phyloP scores from a whole-genome alignment of 2,888 invertebrate species.

The Cantharis flavilabris region DNA sequence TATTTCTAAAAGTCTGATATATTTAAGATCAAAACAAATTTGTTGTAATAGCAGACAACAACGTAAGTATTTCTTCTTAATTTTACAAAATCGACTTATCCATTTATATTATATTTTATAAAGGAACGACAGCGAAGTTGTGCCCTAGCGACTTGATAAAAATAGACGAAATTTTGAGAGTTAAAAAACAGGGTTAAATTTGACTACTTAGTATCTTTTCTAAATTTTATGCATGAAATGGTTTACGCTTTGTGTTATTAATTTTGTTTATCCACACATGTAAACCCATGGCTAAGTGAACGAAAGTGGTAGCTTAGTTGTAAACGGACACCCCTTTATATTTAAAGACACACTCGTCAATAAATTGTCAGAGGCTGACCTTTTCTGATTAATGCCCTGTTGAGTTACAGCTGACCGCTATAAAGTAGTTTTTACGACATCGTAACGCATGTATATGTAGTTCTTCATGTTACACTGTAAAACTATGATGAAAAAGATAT shows the following conservation, averaged over 20 bases:
- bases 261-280: conserved; percentile 26
- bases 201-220: conserved; percentile 14
- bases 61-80: background rate
- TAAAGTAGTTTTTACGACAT: conserved; percentile 49
- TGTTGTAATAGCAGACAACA: background rate
- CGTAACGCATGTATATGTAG: conserved; percentile 45
- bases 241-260: conserved; percentile 20
- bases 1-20: background rate
- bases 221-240: conserved; percentile 16
- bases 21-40: background rate
- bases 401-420: conserved; percentile 49
- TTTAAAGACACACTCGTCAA: conserved; percentile 32
- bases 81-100: background rate
- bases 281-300: conserved; percentile 24
- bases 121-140: no score
- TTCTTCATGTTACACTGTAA: conserved; percentile 25
- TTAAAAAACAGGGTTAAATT: conserved; percentile 11
- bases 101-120: background rate
- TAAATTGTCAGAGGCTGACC: conserved; percentile 39
- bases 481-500: conserved; percentile 19
- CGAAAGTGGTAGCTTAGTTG: conserved; percentile 26
- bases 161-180: conserved; percentile 9
- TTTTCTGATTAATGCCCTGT: conserved; percentile 51
- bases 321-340: conserved; percentile 31
- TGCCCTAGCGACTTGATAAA: background rate